phyloP scores from a whole-genome alignment of 1,140 invertebrate genomes.

The Dendrolimus kikuchii region DNA sequence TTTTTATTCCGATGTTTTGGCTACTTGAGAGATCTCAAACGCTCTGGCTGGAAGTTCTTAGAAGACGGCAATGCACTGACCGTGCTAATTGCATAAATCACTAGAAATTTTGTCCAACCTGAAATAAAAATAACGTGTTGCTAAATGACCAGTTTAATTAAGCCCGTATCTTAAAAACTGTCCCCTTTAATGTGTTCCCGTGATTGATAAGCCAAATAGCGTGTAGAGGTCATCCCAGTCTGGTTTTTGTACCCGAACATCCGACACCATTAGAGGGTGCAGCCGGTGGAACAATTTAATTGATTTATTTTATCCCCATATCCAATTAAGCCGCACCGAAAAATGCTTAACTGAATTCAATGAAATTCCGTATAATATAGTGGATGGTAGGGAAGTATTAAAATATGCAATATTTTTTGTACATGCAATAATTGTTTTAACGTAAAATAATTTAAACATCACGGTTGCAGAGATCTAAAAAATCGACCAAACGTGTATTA shows the following conservation, averaged over 20 bases:
- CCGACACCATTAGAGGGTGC: conserved; percentile 37
- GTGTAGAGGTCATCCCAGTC: conserved; percentile 10
- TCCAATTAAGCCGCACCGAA: conserved; percentile 37
- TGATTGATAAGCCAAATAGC: conserved; percentile 1
- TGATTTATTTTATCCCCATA: conserved; percentile 54
- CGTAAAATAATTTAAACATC: background rate
- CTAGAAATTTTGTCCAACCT: too few species aligned
- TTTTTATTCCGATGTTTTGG: too few species aligned
- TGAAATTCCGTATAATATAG: conserved; percentile 6
- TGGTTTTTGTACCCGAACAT: conserved; percentile 16
- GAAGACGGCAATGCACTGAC: too few species aligned
- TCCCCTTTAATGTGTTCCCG: too few species aligned
- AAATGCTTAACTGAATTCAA: conserved; percentile 15
- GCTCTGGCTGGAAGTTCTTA: too few species aligned
- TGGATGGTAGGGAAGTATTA: conserved; percentile 6
- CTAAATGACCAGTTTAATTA: too few species aligned
- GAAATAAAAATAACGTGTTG: too few species aligned
- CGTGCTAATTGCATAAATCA: too few species aligned
- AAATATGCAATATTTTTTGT: conserved; percentile 1
- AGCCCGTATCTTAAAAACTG: too few species aligned
- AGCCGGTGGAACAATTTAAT: conserved; percentile 50
- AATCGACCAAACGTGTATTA: background rate
- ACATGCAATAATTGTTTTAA: background rate
- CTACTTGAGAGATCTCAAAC: too few species aligned
- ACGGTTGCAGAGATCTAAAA: background rate